Percentiles rank a stretch among this genome's conserved stretches.
phyloP scores from a whole-genome alignment of 2,888 invertebrate species.

The Trachelus troglodyta region DNA sequence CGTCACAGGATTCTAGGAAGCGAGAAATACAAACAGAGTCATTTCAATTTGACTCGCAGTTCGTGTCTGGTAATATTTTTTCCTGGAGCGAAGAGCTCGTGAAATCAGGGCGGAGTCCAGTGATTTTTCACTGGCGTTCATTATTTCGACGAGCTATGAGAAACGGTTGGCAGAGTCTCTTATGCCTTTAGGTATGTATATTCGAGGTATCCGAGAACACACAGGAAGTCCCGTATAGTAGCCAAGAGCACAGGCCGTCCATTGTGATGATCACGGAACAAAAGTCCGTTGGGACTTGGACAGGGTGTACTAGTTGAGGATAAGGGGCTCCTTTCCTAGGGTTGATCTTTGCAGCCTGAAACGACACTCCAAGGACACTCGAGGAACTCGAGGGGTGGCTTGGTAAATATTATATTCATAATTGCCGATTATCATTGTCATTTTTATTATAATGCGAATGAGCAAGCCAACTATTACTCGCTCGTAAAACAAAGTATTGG shows the following conservation, averaged over 20 bases:
- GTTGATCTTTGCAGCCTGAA: not conserved
- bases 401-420: not conserved
- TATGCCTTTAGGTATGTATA: not conserved
- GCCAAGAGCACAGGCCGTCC: not conserved
- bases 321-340: not conserved
- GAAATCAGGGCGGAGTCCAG: not conserved
- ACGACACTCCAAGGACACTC: not conserved
- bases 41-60: not conserved
- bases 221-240: not conserved
- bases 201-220: not conserved
- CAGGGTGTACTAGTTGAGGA: not conserved
- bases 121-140: not conserved
- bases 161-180: not conserved
- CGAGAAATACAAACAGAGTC: not conserved
- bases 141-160: not conserved
- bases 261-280: not conserved
- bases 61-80: not conserved
- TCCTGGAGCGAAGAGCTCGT: not conserved
- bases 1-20: not conserved
- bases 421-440: constrained; percentile 24
- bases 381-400: not conserved
- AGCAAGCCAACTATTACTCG: constrained; percentile 34
- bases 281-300: not conserved
- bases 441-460: constrained; percentile 31
- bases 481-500: constrained; percentile 34